Conservation (phyloP, 2,797 vertebrate genomes). For the Artibeus jamaicensis region DNA sequence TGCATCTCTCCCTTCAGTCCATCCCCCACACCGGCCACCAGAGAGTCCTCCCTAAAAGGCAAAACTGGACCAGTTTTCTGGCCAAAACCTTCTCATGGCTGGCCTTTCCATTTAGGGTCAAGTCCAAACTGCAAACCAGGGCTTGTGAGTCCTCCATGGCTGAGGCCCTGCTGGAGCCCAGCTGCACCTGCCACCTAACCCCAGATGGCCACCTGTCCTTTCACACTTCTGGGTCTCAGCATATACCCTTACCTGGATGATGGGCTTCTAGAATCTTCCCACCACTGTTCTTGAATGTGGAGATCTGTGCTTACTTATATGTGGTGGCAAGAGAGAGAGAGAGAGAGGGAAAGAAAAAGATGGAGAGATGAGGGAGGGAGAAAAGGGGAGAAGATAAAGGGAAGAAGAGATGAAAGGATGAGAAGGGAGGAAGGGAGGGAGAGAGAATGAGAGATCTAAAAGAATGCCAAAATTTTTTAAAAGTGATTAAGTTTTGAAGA, state of each 20-base stretch:
- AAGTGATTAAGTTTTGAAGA: background rate
- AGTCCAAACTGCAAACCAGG: background rate
- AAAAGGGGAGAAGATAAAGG: too few relatives aligned
- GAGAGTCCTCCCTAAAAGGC: background rate
- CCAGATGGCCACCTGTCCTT: rapidly evolving
- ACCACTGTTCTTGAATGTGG: background rate
- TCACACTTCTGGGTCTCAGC: background rate
- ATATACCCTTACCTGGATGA: rapidly evolving
- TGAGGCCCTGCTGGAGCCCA: background rate
- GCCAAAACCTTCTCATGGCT: background rate
- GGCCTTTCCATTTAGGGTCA: background rate
- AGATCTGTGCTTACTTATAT: background rate
- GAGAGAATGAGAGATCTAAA: background rate
- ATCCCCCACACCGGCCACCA: background rate
- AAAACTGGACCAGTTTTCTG: background rate
- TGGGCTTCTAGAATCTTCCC: background rate
- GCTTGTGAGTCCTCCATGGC: rapidly evolving
- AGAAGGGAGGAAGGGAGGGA: rapidly evolving
- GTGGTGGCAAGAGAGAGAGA: rapidly evolving
- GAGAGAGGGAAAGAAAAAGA: background rate
- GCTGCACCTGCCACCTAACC: rapidly evolving
- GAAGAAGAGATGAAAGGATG: too few relatives aligned
- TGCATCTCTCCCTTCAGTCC: background rate
- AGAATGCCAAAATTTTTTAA: background rate
- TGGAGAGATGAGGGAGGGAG: background rate